Percentiles rank a stretch among this genome's conserved stretches.
Evolutionary conservation across 1,140 invertebrate genomes (phyloP).

Genomic region (Xylocopa sonorina): DNA sequence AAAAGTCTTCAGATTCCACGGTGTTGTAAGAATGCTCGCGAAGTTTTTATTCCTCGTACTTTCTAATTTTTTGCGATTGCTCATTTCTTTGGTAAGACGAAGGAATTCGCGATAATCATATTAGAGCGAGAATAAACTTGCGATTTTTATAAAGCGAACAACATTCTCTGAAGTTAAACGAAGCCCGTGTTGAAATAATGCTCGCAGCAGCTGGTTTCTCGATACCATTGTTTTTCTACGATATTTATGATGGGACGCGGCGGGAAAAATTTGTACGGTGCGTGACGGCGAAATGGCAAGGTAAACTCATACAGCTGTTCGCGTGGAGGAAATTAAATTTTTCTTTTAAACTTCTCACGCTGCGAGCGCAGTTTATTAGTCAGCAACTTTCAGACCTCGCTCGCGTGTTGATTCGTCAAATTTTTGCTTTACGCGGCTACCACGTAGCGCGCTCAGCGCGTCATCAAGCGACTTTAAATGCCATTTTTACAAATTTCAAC

Average conservation of each 20-base stretch:
- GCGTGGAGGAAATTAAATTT: constrained; percentile 9
- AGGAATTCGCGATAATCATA: too few species aligned
- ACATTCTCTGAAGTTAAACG: neutral
- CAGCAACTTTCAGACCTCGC: neutral
- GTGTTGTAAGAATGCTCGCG: too few species aligned
- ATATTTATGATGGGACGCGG: neutral
- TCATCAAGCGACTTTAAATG: too few species aligned
- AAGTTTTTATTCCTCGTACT: too few species aligned
- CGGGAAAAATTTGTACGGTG: constrained; percentile 4
- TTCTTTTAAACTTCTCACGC: neutral
- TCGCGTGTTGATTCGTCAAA: neutral
- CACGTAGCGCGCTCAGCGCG: too few species aligned
- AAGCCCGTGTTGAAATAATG: neutral
- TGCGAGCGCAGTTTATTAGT: neutral
- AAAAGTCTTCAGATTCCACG: too few species aligned
- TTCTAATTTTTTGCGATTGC: too few species aligned
- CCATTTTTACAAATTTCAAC: too few species aligned
- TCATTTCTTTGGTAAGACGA: too few species aligned
- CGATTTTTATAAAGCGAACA: neutral
- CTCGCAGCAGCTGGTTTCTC: neutral
- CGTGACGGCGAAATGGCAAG: neutral
- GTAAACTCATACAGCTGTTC: neutral
- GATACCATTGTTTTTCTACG: neutral
- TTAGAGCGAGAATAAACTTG: neutral
- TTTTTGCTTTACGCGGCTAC: neutral